These are phyloP conservation scores for Leucoptera coffeella DNA, from an alignment of 2,888 invertebrate genomes.

Conservation along the genomic window DNA sequence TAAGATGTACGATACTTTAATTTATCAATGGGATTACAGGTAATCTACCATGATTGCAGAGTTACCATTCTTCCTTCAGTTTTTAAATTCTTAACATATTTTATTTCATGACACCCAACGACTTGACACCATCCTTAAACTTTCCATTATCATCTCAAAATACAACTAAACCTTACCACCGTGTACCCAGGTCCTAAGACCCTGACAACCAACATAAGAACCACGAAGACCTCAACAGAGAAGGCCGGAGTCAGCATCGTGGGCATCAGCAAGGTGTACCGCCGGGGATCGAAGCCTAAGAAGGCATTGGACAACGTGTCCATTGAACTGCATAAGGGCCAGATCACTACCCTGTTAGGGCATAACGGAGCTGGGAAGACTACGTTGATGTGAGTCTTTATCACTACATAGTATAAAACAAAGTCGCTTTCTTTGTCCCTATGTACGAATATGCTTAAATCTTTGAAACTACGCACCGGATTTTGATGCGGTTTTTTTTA, in stretches of 20 bases:
- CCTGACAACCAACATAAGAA: constrained; percentile 17
- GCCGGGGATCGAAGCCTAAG: constrained; percentile 24
- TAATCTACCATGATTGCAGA: too few relatives aligned
- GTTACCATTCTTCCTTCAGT: too few relatives aligned
- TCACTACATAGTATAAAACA: too few relatives aligned
- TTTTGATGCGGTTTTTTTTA: too few relatives aligned
- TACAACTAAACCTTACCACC: background rate
- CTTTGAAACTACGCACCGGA: too few relatives aligned
- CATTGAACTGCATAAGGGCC: constrained; percentile 73
- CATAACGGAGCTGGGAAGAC: constrained; percentile 92
- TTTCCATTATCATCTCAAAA: background rate
- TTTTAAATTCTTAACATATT: too few relatives aligned
- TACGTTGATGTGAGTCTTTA: constrained; percentile 86
- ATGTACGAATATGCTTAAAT: too few relatives aligned
- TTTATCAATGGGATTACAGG: too few relatives aligned
- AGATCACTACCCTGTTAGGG: constrained; percentile 81
- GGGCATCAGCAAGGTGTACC: constrained; percentile 65
- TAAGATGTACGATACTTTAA: too few relatives aligned
- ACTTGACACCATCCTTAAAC: background rate
- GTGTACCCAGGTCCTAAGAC: constrained; percentile 19
- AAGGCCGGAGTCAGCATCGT: constrained; percentile 70
- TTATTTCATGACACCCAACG: background rate
- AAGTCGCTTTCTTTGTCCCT: too few relatives aligned
- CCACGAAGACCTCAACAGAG: constrained; percentile 14
- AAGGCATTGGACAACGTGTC: constrained; percentile 70